These are phyloP conservation scores for Drosophila bocqueti DNA, from an alignment of 1,140 invertebrate species.

Conservation along the genomic window DNA sequence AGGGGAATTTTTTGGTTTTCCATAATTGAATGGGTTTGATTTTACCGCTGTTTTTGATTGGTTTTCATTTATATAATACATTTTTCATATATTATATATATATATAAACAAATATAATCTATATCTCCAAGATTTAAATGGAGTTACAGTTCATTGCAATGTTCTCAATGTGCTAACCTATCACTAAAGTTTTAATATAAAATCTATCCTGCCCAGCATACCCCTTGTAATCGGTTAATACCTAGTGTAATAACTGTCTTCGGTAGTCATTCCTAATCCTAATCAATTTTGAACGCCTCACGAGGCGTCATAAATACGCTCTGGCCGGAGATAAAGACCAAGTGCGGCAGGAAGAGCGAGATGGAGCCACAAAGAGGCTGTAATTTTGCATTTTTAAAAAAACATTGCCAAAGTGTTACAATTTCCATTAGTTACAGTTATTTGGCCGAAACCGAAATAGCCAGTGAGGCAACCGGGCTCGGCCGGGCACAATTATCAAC, in stretches of 20 bases:
- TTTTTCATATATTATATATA: background rate
- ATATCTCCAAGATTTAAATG: background rate
- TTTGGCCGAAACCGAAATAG: slow-evolving; percentile 54
- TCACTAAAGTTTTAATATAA: too few relatives aligned
- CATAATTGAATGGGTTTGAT: background rate
- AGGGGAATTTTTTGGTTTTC: background rate
- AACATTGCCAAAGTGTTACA: slow-evolving; percentile 78
- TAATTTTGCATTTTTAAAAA: slow-evolving; percentile 63
- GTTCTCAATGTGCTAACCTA: background rate
- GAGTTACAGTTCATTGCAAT: background rate
- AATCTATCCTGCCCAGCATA: background rate
- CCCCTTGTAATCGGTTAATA: background rate
- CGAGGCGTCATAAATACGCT: slow-evolving; percentile 80
- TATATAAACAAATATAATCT: background rate
- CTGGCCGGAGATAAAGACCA: slow-evolving; percentile 43
- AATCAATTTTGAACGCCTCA: slow-evolving; percentile 79
- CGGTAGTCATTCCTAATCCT: slow-evolving; percentile 67
- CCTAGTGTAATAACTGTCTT: slow-evolving; percentile 33
- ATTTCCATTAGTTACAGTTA: slow-evolving; percentile 83
- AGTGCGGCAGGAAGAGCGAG: slow-evolving; percentile 7
- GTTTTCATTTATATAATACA: background rate
- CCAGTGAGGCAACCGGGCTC: slow-evolving; percentile 39
- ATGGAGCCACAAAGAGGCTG: slow-evolving; percentile 14
- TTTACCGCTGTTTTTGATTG: background rate
- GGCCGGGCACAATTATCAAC: slow-evolving; percentile 60